phyloP scores from a whole-genome alignment of 2,888 invertebrate genomes.

The Rhingia rostrata region DNA sequence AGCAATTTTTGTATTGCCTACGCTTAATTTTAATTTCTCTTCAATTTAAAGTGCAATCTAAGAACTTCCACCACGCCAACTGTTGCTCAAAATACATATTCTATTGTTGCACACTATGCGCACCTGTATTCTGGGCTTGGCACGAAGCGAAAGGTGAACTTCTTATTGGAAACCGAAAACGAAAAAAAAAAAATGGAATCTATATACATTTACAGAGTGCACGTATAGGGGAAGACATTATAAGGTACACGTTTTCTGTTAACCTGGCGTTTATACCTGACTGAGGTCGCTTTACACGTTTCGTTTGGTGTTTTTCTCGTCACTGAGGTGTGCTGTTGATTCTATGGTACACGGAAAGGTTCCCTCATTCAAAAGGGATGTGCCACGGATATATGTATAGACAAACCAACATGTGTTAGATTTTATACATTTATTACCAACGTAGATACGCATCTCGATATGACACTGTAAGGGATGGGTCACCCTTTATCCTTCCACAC shows the following conservation, averaged over 20 bases:
- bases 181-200: slow-evolving; percentile 21
- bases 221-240: neutral
- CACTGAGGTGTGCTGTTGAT: slow-evolving; percentile 2
- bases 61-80: slow-evolving; percentile 32
- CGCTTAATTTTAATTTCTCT: slow-evolving; percentile 6
- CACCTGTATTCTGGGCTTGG: slow-evolving; percentile 48
- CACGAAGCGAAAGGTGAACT: slow-evolving; percentile 54
- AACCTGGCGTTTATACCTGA: slow-evolving; percentile 43
- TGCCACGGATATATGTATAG: neutral
- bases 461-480: slow-evolving; percentile 31
- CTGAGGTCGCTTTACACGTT: slow-evolving; percentile 27
- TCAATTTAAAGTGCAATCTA: slow-evolving; percentile 25
- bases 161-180: slow-evolving; percentile 30
- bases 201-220: neutral
- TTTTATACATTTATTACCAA: slow-evolving; percentile 19
- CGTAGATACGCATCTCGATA: slow-evolving; percentile 34
- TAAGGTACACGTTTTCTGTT: slow-evolving; percentile 26
- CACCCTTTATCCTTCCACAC: slow-evolving; percentile 17
- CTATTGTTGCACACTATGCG: slow-evolving; percentile 57
- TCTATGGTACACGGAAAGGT: slow-evolving; percentile 27
- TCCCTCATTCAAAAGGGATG: slow-evolving; percentile 28
- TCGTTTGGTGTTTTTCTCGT: neutral
- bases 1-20: slow-evolving; percentile 24
- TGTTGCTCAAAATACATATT: slow-evolving; percentile 49
- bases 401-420: slow-evolving; percentile 7